These are phyloP conservation scores for Nycticebus coucang DNA, from an alignment of 2,113 vertebrate species.

Conservation along the genomic window DNA sequence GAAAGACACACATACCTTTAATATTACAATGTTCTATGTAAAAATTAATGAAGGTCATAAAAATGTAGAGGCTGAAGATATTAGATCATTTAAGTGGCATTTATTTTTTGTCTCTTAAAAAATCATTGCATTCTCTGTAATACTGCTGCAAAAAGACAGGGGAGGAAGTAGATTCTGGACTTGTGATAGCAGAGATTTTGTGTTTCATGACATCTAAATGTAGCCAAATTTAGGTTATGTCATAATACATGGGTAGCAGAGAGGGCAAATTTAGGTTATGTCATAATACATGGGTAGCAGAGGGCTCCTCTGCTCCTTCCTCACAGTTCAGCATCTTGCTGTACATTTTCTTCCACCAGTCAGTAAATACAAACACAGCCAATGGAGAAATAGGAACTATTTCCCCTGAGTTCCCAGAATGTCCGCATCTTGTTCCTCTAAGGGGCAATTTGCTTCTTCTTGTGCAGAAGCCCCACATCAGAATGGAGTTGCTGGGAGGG, in stretches of 20 bases:
- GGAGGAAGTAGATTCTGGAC: neutral
- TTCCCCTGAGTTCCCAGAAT: neutral
- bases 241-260: no score
- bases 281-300: no score
- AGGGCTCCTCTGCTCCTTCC: neutral
- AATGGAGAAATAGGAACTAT: neutral
- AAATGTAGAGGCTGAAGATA: neutral
- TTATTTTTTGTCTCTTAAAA: conserved; percentile 1
- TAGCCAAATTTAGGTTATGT: neutral
- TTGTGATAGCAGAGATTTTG: neutral
- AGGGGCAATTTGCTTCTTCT: neutral
- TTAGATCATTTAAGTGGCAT: neutral
- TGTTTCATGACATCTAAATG: neutral
- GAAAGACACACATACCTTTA: neutral
- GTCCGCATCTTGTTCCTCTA: neutral
- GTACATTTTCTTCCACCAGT: neutral
- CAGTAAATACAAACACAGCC: neutral
- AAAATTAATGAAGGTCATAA: neutral
- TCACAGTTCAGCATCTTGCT: neutral
- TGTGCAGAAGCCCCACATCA: neutral
- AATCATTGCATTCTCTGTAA: neutral
- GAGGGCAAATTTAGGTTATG: neutral
- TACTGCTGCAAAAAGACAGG: neutral
- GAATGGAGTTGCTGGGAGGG: neutral
- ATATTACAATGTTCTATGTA: neutral